Conservation (phyloP, 2,113 vertebrate species). For the Heloderma charlesbogerti region DNA sequence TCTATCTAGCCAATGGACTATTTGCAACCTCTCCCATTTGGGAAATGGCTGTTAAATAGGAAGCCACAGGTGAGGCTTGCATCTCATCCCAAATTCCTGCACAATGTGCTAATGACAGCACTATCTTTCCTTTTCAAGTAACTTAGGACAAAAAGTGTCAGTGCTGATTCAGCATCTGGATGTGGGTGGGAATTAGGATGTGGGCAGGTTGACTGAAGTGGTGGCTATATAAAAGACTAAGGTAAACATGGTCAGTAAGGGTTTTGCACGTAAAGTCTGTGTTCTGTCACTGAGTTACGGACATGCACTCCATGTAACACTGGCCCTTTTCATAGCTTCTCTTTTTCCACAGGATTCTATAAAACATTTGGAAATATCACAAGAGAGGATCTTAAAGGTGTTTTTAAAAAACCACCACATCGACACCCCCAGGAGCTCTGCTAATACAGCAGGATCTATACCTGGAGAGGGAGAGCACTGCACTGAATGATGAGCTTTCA, state of each 20-base stretch:
- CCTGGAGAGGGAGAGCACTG: slow-evolving; percentile 93
- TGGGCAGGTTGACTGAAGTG: background rate
- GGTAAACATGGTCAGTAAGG: background rate
- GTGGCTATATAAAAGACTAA: background rate
- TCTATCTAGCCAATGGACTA: background rate
- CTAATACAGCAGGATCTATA: slow-evolving; percentile 59
- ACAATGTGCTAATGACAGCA: background rate
- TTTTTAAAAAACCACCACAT: background rate
- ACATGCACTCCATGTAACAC: background rate
- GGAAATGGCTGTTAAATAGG: background rate
- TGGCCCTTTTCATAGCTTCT: background rate
- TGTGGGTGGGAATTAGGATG: background rate
- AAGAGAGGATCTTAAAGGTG: background rate
- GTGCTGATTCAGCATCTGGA: background rate
- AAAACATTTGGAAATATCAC: background rate
- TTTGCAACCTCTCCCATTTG: background rate
- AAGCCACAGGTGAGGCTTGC: background rate
- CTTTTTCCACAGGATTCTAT: slow-evolving; percentile 4
- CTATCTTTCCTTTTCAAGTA: background rate
- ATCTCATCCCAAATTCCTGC: background rate
- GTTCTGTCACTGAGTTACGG: background rate
- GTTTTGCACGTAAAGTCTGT: background rate
- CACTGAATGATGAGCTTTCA: slow-evolving; percentile 85
- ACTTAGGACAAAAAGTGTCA: background rate
- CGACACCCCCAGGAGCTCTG: too few relatives aligned